Base-by-base conservation (phyloP, 2,888 invertebrate genomes). In the Pterostichus niger region DNA sequence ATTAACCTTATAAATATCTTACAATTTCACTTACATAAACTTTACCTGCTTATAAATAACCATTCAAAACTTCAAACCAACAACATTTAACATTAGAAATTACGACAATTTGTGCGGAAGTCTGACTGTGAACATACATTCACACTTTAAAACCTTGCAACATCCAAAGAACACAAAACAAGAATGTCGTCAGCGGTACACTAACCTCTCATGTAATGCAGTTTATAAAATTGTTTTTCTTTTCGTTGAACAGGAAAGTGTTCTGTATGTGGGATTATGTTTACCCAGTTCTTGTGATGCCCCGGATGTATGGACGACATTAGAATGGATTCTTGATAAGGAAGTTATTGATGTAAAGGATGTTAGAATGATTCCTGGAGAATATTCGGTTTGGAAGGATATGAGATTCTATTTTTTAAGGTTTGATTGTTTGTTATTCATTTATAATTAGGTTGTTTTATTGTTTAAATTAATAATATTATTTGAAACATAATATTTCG, bases 301-400 rank as follows among this genome's bases (percentile, higher is more conserved):
- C 24, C 61, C 33, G 6, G 82, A 82, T 59, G 75, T 82, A 82
- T 44, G 44, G 9, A 61, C 73, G 24, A 17, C 59, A 75, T 31
- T 82, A 61, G 75, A 82, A 33, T 82, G 82, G 82, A 31, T 61
- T 13, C 11, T 31, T 31, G 59, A 64, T 31, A 33, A 64, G 49
- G n/a, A 61, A 31, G 31, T 79, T 13, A n/a, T 79, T 17, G 49
- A 79, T 17, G 52, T 79, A 4, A 31, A 6, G 10, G 49, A 79
- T 33, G 52, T 68, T 15, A 64, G 11, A n/a, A 13, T 79, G 7
- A 5, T 79, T 7, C 79, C 46, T n/a, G 56, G 59, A 2, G 81
- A 81, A 13, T 84, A 84, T 73, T 54, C 73, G 1, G 33, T 84
- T 46, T 84, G 82, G 82, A 24, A 59, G 10, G 84, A 84, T 64